These are phyloP conservation scores for Megalops cyprinoides DNA, from an alignment of 2,797 vertebrate genomes.

Conservation along the genomic window DNA sequence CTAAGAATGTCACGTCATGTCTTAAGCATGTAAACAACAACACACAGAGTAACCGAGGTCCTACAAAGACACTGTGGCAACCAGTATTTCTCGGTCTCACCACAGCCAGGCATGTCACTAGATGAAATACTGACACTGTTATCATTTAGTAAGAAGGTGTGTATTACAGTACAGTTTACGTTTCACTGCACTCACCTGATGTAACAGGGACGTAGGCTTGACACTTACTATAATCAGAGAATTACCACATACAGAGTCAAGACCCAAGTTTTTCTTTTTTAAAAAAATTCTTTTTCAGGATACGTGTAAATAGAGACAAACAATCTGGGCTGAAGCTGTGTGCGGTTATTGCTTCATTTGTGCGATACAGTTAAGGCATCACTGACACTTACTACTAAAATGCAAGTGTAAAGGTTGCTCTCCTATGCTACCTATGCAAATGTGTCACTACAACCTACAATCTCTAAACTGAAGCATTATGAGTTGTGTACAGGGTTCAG, in stretches of 20 bases:
- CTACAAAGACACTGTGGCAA: neutral
- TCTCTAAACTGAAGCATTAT: no score
- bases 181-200: no score
- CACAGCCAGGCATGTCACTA: neutral
- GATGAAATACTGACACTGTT: neutral
- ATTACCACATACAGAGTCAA: no score
- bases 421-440: no score
- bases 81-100: neutral
- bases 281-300: no score
- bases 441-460: neutral
- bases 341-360: neutral
- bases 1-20: neutral
- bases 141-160: neutral
- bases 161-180: neutral
- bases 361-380: no score
- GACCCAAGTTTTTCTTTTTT: no score
- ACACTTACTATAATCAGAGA: no score
- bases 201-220: neutral
- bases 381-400: no score
- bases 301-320: no score
- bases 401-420: no score
- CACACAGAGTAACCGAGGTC: neutral
- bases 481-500: no score
- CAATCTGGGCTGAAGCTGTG: neutral
- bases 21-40: neutral